Evolutionary conservation across 2,113 vertebrate genomes (phyloP).

Genomic region (Lepus europaeus): DNA sequence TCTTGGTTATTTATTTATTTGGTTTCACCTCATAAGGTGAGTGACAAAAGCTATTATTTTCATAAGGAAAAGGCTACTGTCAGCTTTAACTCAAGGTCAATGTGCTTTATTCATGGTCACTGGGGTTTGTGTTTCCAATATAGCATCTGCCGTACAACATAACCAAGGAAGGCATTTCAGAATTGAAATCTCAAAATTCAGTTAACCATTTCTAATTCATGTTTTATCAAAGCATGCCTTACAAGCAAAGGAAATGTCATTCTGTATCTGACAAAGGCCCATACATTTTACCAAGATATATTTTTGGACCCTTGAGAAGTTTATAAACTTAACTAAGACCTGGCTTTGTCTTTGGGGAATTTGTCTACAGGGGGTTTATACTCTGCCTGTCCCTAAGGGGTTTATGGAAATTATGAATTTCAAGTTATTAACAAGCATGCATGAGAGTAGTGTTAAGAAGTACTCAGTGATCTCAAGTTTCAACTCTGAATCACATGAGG

Average conservation of each 20-base stretch:
- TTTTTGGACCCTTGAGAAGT: not conserved
- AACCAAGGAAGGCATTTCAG: conserved; percentile 32
- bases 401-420: not conserved
- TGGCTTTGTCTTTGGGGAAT: not conserved
- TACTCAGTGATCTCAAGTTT: not conserved
- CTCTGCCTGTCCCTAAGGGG: rapidly evolving
- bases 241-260: not conserved
- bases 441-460: no score
- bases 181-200: conserved; percentile 50
- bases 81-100: conserved; percentile 69
- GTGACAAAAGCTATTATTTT: conserved; percentile 75
- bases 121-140: conserved; percentile 53
- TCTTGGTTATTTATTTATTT: conserved; percentile 63
- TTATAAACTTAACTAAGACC: not conserved
- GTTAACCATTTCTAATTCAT: conserved; percentile 42
- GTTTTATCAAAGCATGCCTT: not conserved
- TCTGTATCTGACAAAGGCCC: not conserved
- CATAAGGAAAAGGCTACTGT: conserved; percentile 64
- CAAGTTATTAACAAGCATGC: not conserved
- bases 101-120: conserved; percentile 42
- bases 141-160: conserved; percentile 18
- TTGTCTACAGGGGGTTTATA: not conserved
- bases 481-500: not conserved
- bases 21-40: conserved; percentile 62
- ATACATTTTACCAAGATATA: not conserved